These are phyloP conservation scores for Elgonia sp. DNA, from an alignment of 2,888 invertebrate genomes.

Conservation along the genomic window DNA sequence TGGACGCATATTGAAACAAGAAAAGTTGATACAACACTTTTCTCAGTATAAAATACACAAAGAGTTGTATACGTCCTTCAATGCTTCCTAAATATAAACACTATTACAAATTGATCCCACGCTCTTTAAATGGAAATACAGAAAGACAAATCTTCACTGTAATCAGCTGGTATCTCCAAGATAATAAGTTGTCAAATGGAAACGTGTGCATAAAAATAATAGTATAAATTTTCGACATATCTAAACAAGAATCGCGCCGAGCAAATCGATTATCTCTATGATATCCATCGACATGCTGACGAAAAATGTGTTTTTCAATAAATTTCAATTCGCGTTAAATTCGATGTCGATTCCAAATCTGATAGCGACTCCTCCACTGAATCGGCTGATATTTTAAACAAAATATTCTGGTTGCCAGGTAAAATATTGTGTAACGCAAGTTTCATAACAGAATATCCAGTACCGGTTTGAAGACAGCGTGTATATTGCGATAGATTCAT, in stretches of 20 bases:
- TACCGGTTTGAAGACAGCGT: constrained; percentile 57
- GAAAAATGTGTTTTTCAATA: neutral
- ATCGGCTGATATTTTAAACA: constrained; percentile 33
- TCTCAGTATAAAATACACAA: no score
- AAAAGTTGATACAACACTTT: no score
- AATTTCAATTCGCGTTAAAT: constrained; percentile 4
- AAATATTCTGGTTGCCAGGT: constrained; percentile 50
- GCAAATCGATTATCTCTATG: neutral
- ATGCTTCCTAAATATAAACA: no score
- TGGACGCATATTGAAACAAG: no score
- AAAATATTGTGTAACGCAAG: constrained; percentile 58
- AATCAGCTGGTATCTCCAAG: no score
- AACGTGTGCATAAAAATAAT: no score
- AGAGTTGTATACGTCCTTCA: no score
- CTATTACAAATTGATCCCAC: no score
- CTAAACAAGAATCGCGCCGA: neutral
- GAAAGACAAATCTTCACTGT: no score
- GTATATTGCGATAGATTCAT: constrained; percentile 32
- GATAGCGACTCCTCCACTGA: neutral
- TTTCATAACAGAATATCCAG: constrained; percentile 57
- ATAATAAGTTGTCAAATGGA: no score
- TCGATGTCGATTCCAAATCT: constrained; percentile 5
- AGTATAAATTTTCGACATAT: no score
- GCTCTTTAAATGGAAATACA: no score
- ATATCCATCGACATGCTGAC: neutral